Base-by-base conservation (phyloP, 1,140 invertebrate genomes). In the Conus betulinus region DNA sequence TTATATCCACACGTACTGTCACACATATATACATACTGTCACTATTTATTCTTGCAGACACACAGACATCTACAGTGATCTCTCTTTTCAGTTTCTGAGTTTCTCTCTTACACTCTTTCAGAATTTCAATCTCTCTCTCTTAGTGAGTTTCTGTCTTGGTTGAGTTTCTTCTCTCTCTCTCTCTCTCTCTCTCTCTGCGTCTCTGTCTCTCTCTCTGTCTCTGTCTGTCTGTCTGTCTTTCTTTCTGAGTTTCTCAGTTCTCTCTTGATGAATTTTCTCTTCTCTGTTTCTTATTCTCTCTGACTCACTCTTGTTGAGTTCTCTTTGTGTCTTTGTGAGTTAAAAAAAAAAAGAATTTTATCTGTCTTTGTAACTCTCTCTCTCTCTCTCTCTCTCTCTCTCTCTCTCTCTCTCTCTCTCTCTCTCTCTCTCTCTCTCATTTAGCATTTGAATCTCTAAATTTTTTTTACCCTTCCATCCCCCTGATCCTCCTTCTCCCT, bases 351-450 rank as follows among this genome's bases (percentile, higher is more conserved):
- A 39, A 3, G 39, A 39, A 39, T 39, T 39, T 39, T 39, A 11
- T 63, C 60, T 13, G 4, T 63, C 60, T 1, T 20, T 63, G 11
- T 63, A 11, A 13, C 60, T 63, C 60, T 79, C 78, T 79, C 51
- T 23, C 78, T 79, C 51, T 52, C 51, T 79, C 78, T 79, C 51
- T 52, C 51, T 79, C 78, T 79, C 51, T 52, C 51, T 79, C 78
- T 79, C 60, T 63, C 60, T 63, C 78, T 79, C 51, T 52, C 51
- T 79, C 78, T 79, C 51, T 52, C 51, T 79, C 78, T 79, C 51
- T 52, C 51, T 79, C 78, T 79, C 60, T 63, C 60, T 63, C 60
- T 63, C 60, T 63, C 60, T 63, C 60, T 63, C 60, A 11, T 63
- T 20, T 63, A 11, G 10, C 60, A 20, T 63, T 20, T 63, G 11